These are phyloP conservation scores for Ictalurus punctatus DNA, from an alignment of 2,113 vertebrate species.

Conservation along the genomic window DNA sequence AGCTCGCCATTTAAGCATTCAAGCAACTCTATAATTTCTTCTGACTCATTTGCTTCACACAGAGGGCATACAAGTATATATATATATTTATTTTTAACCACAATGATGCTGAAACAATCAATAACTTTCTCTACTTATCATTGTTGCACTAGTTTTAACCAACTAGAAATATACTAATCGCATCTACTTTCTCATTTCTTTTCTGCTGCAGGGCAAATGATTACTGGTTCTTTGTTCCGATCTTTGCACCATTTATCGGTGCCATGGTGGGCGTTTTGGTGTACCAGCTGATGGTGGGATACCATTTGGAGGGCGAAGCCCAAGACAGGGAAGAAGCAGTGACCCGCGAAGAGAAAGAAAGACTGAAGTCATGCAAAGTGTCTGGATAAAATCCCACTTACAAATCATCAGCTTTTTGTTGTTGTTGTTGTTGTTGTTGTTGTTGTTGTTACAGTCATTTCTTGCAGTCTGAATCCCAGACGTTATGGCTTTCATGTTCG, in stretches of 20 bases:
- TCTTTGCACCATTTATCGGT: conserved; percentile 81
- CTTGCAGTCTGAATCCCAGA: background rate
- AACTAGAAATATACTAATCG: background rate
- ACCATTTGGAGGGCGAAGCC: conserved; percentile 71
- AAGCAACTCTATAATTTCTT: background rate
- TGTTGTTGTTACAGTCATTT: background rate
- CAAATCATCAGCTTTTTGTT: background rate
- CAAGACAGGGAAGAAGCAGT: conserved; percentile 69
- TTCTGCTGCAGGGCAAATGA: conserved; percentile 63
- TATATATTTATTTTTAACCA: background rate
- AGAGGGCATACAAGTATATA: background rate
- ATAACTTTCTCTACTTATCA: background rate
- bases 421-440: too few species aligned
- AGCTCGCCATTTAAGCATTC: background rate
- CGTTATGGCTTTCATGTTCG: background rate
- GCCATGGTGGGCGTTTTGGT: conserved; percentile 75
- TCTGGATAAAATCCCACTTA: conserved; percentile 67
- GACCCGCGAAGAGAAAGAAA: conserved; percentile 68
- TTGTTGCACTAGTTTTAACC: background rate
- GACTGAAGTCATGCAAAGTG: conserved; percentile 75
- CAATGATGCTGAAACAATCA: background rate
- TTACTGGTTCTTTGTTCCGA: conserved; percentile 83
- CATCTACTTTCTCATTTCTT: background rate
- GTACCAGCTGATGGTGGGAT: conserved; percentile 84
- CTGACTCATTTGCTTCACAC: background rate